Evolutionary conservation across 2,797 vertebrate genomes (phyloP).

Genomic region (Steatocranus sp.): DNA sequence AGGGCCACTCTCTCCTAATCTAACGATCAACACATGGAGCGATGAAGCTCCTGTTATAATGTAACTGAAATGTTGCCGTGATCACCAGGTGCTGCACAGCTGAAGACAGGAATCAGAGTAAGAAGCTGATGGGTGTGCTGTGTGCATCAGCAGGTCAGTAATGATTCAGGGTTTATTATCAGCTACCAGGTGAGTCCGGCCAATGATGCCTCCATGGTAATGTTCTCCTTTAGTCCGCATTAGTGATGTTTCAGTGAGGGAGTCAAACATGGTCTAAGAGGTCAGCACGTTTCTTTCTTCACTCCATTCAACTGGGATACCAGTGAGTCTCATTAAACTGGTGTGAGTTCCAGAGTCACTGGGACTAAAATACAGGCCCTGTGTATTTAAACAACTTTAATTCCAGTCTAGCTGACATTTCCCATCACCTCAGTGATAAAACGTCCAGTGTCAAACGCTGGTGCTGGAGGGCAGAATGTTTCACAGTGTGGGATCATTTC

Average conservation of each 20-base stretch:
- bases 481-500: rapidly evolving
- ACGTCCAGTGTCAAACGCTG: neutral
- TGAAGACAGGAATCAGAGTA: too few species aligned
- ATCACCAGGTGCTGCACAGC: too few species aligned
- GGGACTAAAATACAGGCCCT: neutral
- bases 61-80: rapidly evolving
- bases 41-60: too few species aligned
- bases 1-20: rapidly evolving
- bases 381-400: too few species aligned
- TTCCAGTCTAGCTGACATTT: rapidly evolving
- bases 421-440: neutral
- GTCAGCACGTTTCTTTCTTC: rapidly evolving
- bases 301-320: neutral
- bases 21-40: rapidly evolving
- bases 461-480: neutral
- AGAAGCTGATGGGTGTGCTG: too few species aligned
- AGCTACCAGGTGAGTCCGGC: too few species aligned
- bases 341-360: neutral
- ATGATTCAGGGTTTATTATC: rapidly evolving
- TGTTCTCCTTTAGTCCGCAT: neutral
- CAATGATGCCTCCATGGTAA: rapidly evolving
- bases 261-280: rapidly evolving
- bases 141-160: neutral
- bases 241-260: rapidly evolving
- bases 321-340: neutral